phyloP scores from a whole-genome alignment of 2,888 invertebrate genomes.

The Pammene fasciana region DNA sequence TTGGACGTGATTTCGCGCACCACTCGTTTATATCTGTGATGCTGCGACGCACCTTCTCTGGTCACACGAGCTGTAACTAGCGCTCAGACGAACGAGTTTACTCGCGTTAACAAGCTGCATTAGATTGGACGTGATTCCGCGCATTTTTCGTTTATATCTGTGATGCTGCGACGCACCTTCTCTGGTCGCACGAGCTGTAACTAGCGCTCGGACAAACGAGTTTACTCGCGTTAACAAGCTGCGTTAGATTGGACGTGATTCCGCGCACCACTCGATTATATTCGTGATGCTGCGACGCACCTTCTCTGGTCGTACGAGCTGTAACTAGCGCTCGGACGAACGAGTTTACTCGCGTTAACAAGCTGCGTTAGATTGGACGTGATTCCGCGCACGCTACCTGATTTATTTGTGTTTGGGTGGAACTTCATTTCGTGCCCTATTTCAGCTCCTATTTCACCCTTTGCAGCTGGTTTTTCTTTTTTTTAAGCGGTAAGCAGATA shows the following conservation, averaged over 20 bases:
- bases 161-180: too few relatives aligned
- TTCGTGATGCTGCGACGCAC: constrained; percentile 44
- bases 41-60: constrained; percentile 44
- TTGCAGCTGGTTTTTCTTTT: background rate
- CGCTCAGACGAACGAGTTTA: constrained; percentile 28
- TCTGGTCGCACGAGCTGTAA: background rate
- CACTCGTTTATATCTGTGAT: constrained; percentile 3
- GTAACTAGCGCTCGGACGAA: constrained; percentile 49
- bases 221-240: constrained; percentile 53
- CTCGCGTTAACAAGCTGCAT: constrained; percentile 38
- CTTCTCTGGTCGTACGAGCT: constrained; percentile 42
- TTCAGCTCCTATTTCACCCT: constrained; percentile 41
- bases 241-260: background rate
- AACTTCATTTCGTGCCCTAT: constrained; percentile 54
- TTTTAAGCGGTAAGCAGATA: too few relatives aligned
- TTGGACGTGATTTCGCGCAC: constrained; percentile 46
- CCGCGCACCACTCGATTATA: too few relatives aligned
- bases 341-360: constrained; percentile 72
- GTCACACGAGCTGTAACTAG: constrained; percentile 43
- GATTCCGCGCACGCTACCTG: constrained; percentile 69
- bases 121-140: constrained; percentile 46
- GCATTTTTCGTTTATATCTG: constrained; percentile 31
- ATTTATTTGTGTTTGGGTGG: constrained; percentile 66
- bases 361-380: constrained; percentile 72
- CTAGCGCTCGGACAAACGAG: too few relatives aligned